A percentile compares a stretch with the other conserved stretches of the same genome.
Conservation (phyloP, 2,113 vertebrate species). For the Malaclemys terrapin region DNA sequence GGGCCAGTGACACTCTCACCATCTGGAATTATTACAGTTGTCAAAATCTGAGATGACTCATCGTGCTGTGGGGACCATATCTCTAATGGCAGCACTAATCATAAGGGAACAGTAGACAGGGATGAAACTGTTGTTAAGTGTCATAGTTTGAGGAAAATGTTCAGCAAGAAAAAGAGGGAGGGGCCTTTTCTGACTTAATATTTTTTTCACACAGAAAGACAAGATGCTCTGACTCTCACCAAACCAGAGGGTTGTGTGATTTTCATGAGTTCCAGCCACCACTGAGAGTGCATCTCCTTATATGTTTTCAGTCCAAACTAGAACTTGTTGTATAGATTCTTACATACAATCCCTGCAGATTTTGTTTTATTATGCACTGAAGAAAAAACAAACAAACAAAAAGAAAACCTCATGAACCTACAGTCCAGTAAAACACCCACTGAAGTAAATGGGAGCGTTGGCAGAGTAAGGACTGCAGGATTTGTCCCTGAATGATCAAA, state of each 20-base stretch:
- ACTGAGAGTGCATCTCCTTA: background rate
- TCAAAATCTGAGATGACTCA: background rate
- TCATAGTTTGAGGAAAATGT: background rate
- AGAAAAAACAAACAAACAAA: background rate
- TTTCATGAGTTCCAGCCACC: background rate
- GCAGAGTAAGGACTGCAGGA: background rate
- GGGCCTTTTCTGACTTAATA: background rate
- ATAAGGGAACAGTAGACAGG: background rate
- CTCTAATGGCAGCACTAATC: background rate
- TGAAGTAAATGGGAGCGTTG: background rate
- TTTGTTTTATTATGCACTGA: background rate
- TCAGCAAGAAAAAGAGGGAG: background rate
- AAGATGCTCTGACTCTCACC: background rate
- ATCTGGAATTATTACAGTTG: slow-evolving; percentile 36
- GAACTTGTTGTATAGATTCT: background rate
- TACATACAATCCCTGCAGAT: background rate
- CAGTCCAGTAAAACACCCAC: background rate
- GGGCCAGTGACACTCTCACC: slow-evolving; percentile 5
- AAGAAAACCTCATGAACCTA: background rate
- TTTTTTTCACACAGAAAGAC: background rate
- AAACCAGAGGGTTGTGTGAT: rapidly evolving
- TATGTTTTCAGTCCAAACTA: background rate
- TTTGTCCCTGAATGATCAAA: background rate
- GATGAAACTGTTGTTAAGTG: background rate
- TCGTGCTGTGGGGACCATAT: background rate